Base-by-base conservation (phyloP, 2,888 invertebrate genomes). In the Operophtera brumata region DNA sequence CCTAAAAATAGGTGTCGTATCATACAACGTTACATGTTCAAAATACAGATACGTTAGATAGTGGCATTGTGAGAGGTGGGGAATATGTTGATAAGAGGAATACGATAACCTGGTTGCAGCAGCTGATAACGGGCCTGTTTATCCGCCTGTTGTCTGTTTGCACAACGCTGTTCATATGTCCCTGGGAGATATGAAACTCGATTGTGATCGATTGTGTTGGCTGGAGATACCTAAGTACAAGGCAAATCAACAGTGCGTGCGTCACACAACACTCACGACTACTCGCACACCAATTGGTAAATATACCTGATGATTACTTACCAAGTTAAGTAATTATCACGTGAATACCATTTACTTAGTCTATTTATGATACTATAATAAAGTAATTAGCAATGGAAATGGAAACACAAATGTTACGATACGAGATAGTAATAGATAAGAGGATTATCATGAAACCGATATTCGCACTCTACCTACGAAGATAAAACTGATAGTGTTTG, bases 21-120 rank as follows among this genome's bases (percentile, higher is more conserved):
- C 80, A 76, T 62, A 75, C 75, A 77, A 76, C 30, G 30, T 20
- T 20, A 20, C 20, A 20, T 20, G 20, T 20, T 73, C 70, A 66
- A 64, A 56, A 59, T 65, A 61, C 62, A 68, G 70, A 76, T 78
- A 76, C 60, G 67, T 73, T 69, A 78, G 85, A 85, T 86, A 84
- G 71, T 64, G 64, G 73, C 70, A 77, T 75, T 73, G 70, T 70
- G 70, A 71, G 69, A 75, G 68, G 71, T 67, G 73, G 73, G 76
- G 81, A 82, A 82, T 82, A 80, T 70, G 70, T 73, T 76, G 86
- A 88, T 87, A 86, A 83, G 73, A 67, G 65, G 13, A 72, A 69
- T 64, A 70, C 81, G 87, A 87, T 86, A 87, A 83, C 86, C 84
- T 82, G 86, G 82, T 84, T 86, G 84, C 80, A 76, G 73, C 67